Evolutionary conservation across 2,113 vertebrate species (phyloP), one percentile per base, ranked within the genome.

Genomic region (Chaenogobius annularis): DNA sequence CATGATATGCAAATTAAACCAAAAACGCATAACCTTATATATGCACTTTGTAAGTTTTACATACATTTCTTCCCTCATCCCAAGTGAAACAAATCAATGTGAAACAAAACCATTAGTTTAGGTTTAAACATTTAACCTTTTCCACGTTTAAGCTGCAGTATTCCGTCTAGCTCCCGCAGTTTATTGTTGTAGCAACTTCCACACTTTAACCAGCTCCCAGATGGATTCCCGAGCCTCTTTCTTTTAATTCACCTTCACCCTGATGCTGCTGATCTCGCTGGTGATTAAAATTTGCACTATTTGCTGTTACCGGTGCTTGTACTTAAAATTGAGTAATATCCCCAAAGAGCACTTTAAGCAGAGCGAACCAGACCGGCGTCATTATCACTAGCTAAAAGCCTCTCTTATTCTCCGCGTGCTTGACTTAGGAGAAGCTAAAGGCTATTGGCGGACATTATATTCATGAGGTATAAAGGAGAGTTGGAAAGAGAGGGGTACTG

Each of bases 371-470:
- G 50, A 3, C 55, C 12, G 74, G 65, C 14, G 55, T 85, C 66
- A 88, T 89, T 83, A 86, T 85, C 74, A 79, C 56, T 59, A 75
- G 59, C 79, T 82, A 78, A 88, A 85, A 85, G 74, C 78, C 8
- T 40, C 63, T 85, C 79, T 73, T 75, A 78, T 78, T 85, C 78
- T 84, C 78, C 72, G 67, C 64, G 68, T 80, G 78, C 65, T 78
- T 66, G 82, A 77, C 80, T 71, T 58, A 54, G 66, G 64, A 83
- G 75, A 69, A 54, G 61, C 44, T 67, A 69, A 69, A 83, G 54
- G 75, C 80, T 69, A 77, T 10, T 65, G 7, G 58, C 56, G 79
- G 66, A 46, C 78, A 66, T 82, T 80, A 75, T 79, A 85, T 83
- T 77, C 72, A 77, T 64, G 65, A 75, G 44, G 54, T 78, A 63